Percentiles rank a stretch among this genome's conserved stretches.
Evolutionary conservation across 2,797 vertebrate genomes (phyloP).

Genomic region (Netta rufina): DNA sequence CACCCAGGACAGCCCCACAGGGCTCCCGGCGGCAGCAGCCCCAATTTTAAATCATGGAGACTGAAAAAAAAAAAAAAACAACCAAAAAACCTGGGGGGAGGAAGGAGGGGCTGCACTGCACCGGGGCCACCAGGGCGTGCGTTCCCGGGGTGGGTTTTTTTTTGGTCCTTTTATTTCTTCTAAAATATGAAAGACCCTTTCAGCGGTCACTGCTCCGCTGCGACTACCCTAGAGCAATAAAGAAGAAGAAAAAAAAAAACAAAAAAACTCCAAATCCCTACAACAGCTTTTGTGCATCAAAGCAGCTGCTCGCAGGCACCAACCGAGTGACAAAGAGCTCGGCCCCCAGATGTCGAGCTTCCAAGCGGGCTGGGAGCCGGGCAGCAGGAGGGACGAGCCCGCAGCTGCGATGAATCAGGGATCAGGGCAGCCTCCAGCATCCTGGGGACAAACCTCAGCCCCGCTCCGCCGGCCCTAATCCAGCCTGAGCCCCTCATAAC

Average conservation of each 20-base stretch:
- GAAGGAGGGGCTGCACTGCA: background rate
- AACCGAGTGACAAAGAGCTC: slow-evolving; percentile 14
- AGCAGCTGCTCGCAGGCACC: slow-evolving; percentile 37
- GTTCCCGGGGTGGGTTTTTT: background rate
- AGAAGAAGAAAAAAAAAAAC: too few relatives aligned
- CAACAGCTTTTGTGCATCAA: slow-evolving; percentile 50
- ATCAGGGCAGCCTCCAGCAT: slow-evolving; percentile 11
- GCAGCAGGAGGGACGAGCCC: background rate
- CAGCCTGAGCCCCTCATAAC: background rate
- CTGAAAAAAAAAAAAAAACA: background rate
- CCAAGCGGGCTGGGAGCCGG: background rate
- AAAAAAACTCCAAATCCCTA: background rate
- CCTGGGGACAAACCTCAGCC: slow-evolving; percentile 5
- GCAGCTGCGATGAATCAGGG: slow-evolving; percentile 23
- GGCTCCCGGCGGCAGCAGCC: background rate
- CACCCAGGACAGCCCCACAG: background rate
- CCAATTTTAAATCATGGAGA: background rate
- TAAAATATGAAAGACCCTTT: background rate
- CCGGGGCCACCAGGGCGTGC: background rate
- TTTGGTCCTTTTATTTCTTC: background rate
- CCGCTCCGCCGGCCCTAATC: background rate
- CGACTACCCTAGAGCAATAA: background rate
- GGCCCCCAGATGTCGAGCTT: background rate
- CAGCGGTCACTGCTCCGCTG: fast-evolving
- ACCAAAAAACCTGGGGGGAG: background rate